Conservation (phyloP, 2,797 vertebrate genomes). For the Scleropages formosus region DNA sequence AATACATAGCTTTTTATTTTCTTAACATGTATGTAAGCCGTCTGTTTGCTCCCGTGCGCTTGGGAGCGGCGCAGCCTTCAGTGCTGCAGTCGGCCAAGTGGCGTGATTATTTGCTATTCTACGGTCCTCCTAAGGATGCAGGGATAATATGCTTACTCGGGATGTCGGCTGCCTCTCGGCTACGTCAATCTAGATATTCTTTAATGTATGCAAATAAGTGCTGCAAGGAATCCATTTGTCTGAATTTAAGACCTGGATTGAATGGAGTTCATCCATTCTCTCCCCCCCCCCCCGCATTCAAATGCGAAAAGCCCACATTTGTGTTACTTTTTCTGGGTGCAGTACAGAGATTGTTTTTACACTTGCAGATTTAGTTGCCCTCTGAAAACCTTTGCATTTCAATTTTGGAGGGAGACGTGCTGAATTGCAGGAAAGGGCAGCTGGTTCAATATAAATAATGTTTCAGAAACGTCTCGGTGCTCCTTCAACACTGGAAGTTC, state of each 20-base stretch:
- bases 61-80: neutral
- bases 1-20: neutral
- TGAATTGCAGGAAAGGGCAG: neutral
- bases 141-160: conserved; percentile 3
- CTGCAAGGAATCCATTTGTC: conserved; percentile 4
- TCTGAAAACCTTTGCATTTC: neutral
- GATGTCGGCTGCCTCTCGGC: neutral
- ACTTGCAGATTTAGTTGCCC: neutral
- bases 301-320: neutral
- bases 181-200: neutral
- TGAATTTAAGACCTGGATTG: conserved; percentile 9
- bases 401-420: neutral
- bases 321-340: conserved; percentile 12
- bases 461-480: neutral
- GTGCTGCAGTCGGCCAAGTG: neutral
- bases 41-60: neutral
- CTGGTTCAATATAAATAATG: neutral
- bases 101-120: conserved; percentile 14
- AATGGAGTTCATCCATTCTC: conserved; percentile 5
- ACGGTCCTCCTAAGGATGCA: neutral
- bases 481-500: too few relatives aligned
- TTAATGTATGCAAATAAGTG: conserved; percentile 11
- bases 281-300: too few relatives aligned
- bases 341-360: conserved; percentile 6
- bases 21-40: neutral